phyloP scores from a whole-genome alignment of 2,888 invertebrate species.

The Smittia aterrima region DNA sequence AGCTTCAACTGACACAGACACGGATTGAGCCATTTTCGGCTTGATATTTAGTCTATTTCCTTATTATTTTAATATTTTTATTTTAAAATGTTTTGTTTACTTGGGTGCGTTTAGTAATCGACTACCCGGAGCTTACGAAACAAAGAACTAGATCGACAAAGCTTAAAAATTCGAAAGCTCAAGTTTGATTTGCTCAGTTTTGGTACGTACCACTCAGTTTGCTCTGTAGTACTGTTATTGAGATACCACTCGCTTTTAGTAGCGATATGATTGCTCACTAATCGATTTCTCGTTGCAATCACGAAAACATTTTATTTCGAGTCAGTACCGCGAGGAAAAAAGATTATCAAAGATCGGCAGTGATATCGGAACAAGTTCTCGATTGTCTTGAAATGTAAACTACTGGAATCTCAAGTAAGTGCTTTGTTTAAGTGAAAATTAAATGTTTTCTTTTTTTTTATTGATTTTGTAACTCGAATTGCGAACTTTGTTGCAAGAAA shows the following conservation, averaged over 20 bases:
- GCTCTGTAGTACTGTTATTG: too few species aligned
- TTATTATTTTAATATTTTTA: neutral
- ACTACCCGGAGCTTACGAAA: too few species aligned
- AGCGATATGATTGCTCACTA: too few species aligned
- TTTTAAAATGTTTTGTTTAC: neutral
- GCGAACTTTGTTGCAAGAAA: neutral
- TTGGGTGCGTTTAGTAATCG: neutral
- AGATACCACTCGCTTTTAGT: too few species aligned
- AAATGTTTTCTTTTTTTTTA: neutral
- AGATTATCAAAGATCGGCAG: neutral
- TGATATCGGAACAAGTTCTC: neutral
- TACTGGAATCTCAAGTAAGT: neutral
- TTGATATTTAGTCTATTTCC: neutral
- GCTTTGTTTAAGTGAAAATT: neutral
- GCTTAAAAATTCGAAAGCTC: too few species aligned
- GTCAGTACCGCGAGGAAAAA: too few species aligned
- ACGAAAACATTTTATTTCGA: too few species aligned
- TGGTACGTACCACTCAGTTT: too few species aligned
- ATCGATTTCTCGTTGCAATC: too few species aligned
- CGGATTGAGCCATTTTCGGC: conserved; percentile 29
- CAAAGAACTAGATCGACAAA: too few species aligned
- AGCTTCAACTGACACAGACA: conserved; percentile 77
- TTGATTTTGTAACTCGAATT: neutral
- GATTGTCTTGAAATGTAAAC: neutral
- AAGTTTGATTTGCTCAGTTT: too few species aligned